phyloP scores from a whole-genome alignment of 2,888 invertebrate genomes.

The Pyrgus malvae region DNA sequence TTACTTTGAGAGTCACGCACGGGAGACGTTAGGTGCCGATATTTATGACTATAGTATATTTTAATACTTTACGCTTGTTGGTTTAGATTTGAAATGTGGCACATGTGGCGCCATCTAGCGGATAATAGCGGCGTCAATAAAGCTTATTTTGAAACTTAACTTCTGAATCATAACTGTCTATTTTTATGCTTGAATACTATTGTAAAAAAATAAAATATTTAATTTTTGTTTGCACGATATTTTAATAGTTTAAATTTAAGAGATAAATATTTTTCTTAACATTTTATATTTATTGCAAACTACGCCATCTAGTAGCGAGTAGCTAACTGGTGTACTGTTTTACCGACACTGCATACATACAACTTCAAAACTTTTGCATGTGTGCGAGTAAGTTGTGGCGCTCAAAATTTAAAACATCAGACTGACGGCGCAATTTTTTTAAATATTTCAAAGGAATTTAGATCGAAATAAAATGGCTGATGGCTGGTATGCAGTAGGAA shows the following conservation, averaged over 20 bases:
- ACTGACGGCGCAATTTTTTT: slow-evolving; percentile 29
- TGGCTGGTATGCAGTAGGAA: slow-evolving; percentile 1
- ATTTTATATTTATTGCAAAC: not conserved
- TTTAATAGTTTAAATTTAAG: not conserved
- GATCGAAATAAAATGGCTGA: slow-evolving; percentile 11
- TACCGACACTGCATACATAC: slow-evolving; percentile 45
- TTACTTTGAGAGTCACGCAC: slow-evolving; percentile 72
- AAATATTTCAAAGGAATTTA: slow-evolving; percentile 29
- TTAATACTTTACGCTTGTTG: slow-evolving; percentile 4
- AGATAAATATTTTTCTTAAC: not conserved
- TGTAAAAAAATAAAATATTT: no score
- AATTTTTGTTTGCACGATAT: no score
- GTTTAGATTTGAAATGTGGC: slow-evolving; percentile 11
- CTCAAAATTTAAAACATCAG: slow-evolving; percentile 51
- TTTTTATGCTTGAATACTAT: no score
- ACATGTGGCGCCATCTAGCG: slow-evolving; percentile 58
- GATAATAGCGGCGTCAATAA: slow-evolving; percentile 54
- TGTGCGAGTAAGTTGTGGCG: slow-evolving; percentile 61
- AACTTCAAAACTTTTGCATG: slow-evolving; percentile 31
- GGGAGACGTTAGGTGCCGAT: slow-evolving; percentile 40
- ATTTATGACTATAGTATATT: slow-evolving; percentile 29
- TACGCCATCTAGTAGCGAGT: slow-evolving; percentile 35
- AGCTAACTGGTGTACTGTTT: slow-evolving; percentile 44
- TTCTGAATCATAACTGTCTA: no score
- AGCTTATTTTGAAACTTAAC: no score